A percentile compares a stretch with the other conserved stretches of the same genome.
Evolutionary conservation across 2,113 vertebrate genomes (phyloP).

Genomic region (Atractosteus spatula): DNA sequence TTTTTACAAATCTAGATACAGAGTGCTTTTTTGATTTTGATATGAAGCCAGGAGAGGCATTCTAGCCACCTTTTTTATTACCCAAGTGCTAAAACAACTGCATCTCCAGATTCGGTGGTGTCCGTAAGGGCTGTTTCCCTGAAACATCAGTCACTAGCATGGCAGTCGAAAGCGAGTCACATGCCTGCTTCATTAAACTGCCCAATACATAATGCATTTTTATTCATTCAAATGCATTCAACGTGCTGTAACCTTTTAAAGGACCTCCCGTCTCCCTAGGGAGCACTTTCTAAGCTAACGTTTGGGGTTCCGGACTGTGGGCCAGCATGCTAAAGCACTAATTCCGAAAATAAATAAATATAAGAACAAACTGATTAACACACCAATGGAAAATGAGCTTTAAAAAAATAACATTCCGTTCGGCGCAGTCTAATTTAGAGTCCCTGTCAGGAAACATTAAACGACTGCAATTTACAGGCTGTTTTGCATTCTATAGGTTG

Average conservation of each 20-base stretch:
- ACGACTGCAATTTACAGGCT: neutral
- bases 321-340: neutral
- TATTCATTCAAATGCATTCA: slow-evolving; percentile 23
- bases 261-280: neutral
- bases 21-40: no score
- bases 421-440: neutral
- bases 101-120: neutral
- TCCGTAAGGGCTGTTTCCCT: neutral
- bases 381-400: neutral
- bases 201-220: slow-evolving; percentile 15
- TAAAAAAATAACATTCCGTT: neutral
- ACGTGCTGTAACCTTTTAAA: slow-evolving; percentile 7
- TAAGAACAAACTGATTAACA: neutral
- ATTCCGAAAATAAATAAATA: neutral
- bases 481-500: neutral
- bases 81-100: neutral
- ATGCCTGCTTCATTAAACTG: slow-evolving; percentile 20
- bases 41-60: no score
- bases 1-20: no score
- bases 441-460: neutral
- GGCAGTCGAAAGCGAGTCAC: slow-evolving; percentile 14
- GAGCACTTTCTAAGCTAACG: neutral
- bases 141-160: slow-evolving; percentile 10
- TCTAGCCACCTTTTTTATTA: neutral
- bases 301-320: slow-evolving; percentile 7